Conservation (phyloP, 2,113 vertebrate genomes). For the Hemibagrus wyckioides region DNA sequence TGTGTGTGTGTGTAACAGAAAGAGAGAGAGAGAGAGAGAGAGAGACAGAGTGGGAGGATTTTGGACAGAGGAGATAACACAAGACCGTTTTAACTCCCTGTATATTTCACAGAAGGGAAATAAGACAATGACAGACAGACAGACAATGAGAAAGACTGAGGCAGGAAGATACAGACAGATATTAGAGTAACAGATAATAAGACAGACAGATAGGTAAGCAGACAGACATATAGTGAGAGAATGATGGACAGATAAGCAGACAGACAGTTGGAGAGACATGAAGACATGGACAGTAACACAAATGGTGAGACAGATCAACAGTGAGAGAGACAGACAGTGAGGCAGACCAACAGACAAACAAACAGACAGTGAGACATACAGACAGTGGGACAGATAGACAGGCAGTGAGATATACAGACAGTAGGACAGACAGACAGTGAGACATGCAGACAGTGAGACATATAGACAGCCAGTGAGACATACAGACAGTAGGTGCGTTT, state of each 20-base stretch:
- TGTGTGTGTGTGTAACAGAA: not conserved
- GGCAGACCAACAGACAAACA: not conserved
- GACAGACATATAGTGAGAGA: not conserved
- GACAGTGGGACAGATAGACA: too few relatives aligned
- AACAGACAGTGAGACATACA: too few relatives aligned
- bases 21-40: not conserved
- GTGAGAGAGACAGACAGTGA: not conserved
- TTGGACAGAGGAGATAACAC: not conserved
- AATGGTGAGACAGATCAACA: not conserved
- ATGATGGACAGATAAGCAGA: not conserved
- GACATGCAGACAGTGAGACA: not conserved
- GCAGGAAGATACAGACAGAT: not conserved
- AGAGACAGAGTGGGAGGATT: conserved; percentile 22
- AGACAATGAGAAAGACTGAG: not conserved
- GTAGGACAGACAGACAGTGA: not conserved
- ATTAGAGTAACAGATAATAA: not conserved
- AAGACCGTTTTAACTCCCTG: not conserved
- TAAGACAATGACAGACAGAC: not conserved
- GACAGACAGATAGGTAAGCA: not conserved
- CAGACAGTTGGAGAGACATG: not conserved
- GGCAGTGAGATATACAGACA: too few relatives aligned
- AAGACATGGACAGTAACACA: not conserved
- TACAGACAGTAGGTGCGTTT: not conserved
- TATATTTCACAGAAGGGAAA: conserved; percentile 1
- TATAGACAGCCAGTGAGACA: not conserved